A percentile compares a stretch with the other conserved stretches of the same genome.
Evolutionary conservation across 2,888 invertebrate genomes (phyloP).

Genomic region (Hyalella azteca): DNA sequence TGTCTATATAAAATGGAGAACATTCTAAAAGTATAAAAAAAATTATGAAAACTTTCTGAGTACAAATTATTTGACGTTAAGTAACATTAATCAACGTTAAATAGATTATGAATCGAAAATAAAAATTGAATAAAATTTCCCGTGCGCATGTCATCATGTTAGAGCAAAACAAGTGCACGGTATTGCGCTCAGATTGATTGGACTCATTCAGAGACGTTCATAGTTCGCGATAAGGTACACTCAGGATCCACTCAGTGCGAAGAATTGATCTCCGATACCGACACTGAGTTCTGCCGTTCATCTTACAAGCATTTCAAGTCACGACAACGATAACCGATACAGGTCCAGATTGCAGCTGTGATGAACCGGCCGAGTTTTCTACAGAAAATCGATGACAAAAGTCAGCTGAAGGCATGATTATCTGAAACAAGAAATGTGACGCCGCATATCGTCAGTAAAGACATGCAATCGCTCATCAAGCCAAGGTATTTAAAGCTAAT

Average conservation of each 20-base stretch:
- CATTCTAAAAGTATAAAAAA: too few relatives aligned
- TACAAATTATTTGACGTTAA: background rate
- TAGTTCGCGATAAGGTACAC: too few relatives aligned
- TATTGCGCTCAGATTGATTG: slow-evolving; percentile 20
- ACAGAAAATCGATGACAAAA: background rate
- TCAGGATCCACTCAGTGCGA: background rate
- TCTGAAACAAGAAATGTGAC: background rate
- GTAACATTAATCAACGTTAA: background rate
- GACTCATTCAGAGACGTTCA: background rate
- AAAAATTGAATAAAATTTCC: background rate
- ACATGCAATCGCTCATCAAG: background rate
- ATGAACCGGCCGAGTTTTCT: background rate
- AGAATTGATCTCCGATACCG: slow-evolving; percentile 10
- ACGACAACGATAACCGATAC: slow-evolving; percentile 25
- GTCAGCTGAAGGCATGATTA: background rate
- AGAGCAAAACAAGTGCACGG: background rate
- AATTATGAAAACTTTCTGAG: too few relatives aligned
- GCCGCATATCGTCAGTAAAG: background rate
- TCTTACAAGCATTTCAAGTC: background rate
- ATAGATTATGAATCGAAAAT: background rate
- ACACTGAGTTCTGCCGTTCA: background rate
- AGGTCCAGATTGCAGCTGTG: background rate
- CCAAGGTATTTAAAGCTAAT: background rate
- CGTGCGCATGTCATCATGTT: background rate
- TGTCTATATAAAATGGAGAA: too few relatives aligned